Percentiles rank a stretch among this genome's conserved stretches.
Evolutionary conservation across 2,797 vertebrate genomes (phyloP).

Genomic region (Xenopus petersii): DNA sequence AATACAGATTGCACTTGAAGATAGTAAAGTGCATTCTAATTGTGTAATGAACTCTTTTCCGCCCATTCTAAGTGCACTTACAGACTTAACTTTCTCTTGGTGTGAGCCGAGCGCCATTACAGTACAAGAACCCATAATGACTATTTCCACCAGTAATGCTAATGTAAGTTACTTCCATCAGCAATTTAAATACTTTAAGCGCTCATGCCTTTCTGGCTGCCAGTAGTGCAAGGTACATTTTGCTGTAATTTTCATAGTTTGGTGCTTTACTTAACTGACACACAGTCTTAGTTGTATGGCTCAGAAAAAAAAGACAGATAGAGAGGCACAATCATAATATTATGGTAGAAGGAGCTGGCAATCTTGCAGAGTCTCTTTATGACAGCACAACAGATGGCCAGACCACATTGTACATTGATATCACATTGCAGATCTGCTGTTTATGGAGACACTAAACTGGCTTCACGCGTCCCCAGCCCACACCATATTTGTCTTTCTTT

Average conservation of each 20-base stretch:
- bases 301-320: no score
- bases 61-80: conserved; percentile 28
- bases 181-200: background rate
- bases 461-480: conserved; percentile 28
- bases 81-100: conserved; percentile 7
- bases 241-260: background rate
- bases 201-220: background rate
- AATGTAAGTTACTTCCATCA: conserved; percentile 14
- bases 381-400: conserved; percentile 36
- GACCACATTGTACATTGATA: conserved; percentile 36
- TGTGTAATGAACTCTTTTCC: conserved; percentile 25
- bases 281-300: no score
- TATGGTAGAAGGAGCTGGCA: conserved; percentile 33
- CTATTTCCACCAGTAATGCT: conserved; percentile 25
- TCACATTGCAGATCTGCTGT: conserved; percentile 39
- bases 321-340: conserved; percentile 20
- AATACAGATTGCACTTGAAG: conserved; percentile 27
- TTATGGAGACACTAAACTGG: conserved; percentile 41
- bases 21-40: conserved; percentile 36
- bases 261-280: no score
- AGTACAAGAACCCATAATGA: conserved; percentile 30
- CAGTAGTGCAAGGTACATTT: no score
- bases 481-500: conserved; percentile 18
- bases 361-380: conserved; percentile 36
- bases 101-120: conserved; percentile 9